Evolutionary conservation across 2,113 vertebrate species (phyloP).

Genomic region (Gopherus evgoodei): DNA sequence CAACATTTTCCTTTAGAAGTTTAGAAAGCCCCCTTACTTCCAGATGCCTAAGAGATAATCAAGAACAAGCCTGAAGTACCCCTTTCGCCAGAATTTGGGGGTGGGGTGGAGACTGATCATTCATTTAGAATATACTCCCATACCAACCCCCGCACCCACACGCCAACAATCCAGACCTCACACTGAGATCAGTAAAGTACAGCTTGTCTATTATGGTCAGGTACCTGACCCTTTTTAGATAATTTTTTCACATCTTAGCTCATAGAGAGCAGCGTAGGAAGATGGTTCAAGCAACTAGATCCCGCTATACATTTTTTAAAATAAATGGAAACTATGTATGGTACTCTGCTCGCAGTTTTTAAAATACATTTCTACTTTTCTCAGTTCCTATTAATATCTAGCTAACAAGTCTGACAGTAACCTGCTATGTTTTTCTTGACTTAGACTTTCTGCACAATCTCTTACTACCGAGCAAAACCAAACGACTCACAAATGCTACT

Average conservation of each 20-base stretch:
- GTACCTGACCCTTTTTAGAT: neutral
- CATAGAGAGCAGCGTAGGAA: neutral
- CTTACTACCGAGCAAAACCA: conserved; percentile 3
- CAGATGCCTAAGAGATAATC: neutral
- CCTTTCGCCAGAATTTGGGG: neutral
- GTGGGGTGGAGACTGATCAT: neutral
- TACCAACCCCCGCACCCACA: neutral
- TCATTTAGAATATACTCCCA: neutral
- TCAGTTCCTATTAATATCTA: neutral
- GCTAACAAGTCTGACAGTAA: neutral
- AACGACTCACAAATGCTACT: neutral
- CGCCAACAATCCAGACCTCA: neutral
- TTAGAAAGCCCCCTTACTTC: neutral
- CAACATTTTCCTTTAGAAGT: neutral
- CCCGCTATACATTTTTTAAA: neutral
- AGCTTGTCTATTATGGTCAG: neutral
- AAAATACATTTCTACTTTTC: neutral
- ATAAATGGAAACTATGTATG: neutral
- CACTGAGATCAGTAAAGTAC: neutral
- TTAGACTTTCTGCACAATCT: conserved; percentile 30
- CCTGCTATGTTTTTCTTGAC: neutral
- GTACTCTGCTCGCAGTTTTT: neutral
- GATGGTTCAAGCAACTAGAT: neutral
- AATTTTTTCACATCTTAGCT: too few species aligned
- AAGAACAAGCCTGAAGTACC: neutral